Percentiles rank a stretch among this genome's conserved stretches.
Evolutionary conservation across 1,140 invertebrate species (phyloP).

Genomic region (Triops cancriformis): DNA sequence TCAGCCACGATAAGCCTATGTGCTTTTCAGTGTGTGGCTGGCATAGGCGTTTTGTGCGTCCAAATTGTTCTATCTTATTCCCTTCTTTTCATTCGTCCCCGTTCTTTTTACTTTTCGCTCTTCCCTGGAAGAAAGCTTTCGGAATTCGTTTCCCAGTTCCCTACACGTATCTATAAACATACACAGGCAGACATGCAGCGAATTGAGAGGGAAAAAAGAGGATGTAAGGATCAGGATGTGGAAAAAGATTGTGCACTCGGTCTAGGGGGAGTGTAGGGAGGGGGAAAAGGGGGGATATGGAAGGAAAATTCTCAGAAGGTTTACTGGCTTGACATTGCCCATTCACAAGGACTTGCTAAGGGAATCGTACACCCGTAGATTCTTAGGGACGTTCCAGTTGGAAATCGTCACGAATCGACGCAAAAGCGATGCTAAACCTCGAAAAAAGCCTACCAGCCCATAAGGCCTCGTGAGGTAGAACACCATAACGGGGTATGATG

Average conservation of each 20-base stretch:
- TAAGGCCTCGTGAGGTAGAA: no score
- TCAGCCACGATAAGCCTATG: not conserved
- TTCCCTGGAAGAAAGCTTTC: not conserved
- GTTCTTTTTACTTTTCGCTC: constrained; percentile 1
- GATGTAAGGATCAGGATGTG: constrained; percentile 13
- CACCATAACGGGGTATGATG: no score
- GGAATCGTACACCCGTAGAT: not conserved
- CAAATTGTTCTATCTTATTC: not conserved
- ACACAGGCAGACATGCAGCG: constrained; percentile 3
- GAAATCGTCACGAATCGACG: no score
- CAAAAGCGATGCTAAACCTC: no score
- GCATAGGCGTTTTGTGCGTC: not conserved
- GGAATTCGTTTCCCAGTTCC: constrained; percentile 6
- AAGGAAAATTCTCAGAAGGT: not conserved
- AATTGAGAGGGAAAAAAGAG: not conserved
- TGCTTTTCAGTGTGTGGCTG: not conserved
- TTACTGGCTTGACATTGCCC: not conserved
- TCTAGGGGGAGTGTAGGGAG: not conserved
- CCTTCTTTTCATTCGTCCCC: not conserved
- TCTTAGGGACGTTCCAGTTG: not conserved
- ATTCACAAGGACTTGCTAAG: constrained; percentile 6
- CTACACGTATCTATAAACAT: constrained; percentile 7
- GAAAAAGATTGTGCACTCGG: constrained; percentile 5
- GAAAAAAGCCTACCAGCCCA: no score
- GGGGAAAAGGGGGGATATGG: not conserved